These are phyloP conservation scores for Psilopogon haemacephalus DNA, from an alignment of 2,113 vertebrate genomes.

Conservation along the genomic window DNA sequence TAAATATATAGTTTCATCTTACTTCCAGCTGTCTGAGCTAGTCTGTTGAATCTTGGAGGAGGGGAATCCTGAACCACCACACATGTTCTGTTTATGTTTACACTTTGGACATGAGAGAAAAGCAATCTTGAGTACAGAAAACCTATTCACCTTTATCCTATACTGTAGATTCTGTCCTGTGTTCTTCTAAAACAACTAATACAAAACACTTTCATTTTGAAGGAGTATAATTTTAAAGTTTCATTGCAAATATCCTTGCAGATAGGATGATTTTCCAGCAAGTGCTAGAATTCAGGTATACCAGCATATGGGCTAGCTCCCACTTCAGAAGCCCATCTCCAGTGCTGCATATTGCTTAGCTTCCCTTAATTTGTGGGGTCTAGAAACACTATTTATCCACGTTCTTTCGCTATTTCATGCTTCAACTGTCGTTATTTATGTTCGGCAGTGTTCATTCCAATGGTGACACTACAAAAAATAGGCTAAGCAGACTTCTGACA, in stretches of 20 bases:
- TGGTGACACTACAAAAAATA: not conserved
- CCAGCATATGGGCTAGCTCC: not conserved
- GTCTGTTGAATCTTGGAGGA: no score
- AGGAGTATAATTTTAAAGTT: not conserved
- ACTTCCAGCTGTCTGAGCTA: no score
- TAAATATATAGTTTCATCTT: no score
- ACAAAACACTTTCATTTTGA: not conserved
- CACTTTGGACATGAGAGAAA: not conserved
- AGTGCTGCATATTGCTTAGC: not conserved
- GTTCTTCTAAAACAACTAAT: not conserved
- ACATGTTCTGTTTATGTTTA: not conserved
- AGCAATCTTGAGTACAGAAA: not conserved
- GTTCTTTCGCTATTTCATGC: not conserved
- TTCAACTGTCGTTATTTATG: slow-evolving; percentile 28
- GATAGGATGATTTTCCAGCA: not conserved
- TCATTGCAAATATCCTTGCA: not conserved
- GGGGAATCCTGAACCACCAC: no score
- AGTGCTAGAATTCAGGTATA: not conserved
- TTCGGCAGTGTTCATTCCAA: slow-evolving; percentile 35
- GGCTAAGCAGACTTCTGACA: slow-evolving; percentile 30
- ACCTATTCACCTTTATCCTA: not conserved
- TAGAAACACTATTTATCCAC: slow-evolving; percentile 5
- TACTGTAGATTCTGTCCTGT: not conserved
- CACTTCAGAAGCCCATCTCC: not conserved
- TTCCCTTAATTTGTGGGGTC: not conserved